These are phyloP conservation scores for Scolopax bukidnonensis DNA, from an alignment of 2,797 vertebrate species.

Conservation along the genomic window DNA sequence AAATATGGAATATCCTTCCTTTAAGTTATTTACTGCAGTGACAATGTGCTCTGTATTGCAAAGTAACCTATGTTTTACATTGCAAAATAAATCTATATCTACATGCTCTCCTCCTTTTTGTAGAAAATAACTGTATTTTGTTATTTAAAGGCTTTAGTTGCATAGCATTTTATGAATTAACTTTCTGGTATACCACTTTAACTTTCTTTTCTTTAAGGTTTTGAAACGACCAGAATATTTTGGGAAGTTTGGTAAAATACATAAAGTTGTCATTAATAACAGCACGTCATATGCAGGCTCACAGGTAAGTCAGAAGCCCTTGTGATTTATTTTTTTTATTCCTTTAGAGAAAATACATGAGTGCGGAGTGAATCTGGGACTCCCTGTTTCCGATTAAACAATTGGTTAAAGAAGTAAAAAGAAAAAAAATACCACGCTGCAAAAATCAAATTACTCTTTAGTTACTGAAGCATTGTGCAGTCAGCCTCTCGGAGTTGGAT, in stretches of 20 bases:
- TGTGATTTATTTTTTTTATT: neutral
- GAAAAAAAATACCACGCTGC: neutral
- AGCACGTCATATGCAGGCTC: constrained; percentile 99
- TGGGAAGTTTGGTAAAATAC: constrained; percentile 99
- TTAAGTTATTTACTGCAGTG: neutral
- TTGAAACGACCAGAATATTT: constrained; percentile 99
- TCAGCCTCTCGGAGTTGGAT: neutral
- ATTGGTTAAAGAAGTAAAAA: neutral
- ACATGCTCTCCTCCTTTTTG: neutral
- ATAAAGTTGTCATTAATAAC: constrained; percentile 99
- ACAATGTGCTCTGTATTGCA: neutral
- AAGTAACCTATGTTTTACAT: neutral
- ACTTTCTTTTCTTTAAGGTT: constrained; percentile 82
- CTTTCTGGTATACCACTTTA: neutral
- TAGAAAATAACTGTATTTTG: neutral
- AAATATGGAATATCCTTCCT: neutral
- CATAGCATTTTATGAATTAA: neutral
- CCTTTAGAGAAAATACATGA: neutral
- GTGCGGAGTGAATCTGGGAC: neutral
- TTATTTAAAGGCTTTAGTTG: neutral
- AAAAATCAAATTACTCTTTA: neutral
- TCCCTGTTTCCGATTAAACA: neutral
- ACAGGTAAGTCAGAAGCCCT: constrained; percentile 87
- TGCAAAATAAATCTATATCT: neutral
- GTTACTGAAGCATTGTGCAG: neutral